These are phyloP conservation scores for Albula glossodonta DNA, from an alignment of 2,113 vertebrate genomes.

Conservation along the genomic window DNA sequence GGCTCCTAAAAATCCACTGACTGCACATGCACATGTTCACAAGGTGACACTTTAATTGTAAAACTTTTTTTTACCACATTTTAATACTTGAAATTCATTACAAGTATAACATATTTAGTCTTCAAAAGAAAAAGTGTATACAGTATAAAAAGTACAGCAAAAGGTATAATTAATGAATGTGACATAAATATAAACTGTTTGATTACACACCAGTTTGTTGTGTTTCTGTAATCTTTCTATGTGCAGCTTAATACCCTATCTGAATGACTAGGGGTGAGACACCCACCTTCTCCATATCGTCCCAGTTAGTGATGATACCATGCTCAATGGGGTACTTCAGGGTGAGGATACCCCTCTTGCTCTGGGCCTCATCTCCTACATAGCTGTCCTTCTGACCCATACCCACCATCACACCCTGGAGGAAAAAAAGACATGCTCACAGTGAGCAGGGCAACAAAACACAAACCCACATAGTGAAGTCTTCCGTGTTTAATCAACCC, in stretches of 20 bases:
- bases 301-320: constrained; percentile 99
- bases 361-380: constrained; percentile 95
- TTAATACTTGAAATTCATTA: too few species aligned
- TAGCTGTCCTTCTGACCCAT: constrained; percentile 99
- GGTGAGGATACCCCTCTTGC: constrained; percentile 95
- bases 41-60: neutral
- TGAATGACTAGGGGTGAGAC: neutral
- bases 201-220: too few species aligned
- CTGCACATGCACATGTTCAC: neutral
- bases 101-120: too few species aligned
- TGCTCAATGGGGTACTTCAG: constrained; percentile 98
- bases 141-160: too few species aligned
- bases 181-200: too few species aligned
- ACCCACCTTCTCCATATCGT: constrained; percentile 96
- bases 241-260: neutral
- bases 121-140: too few species aligned
- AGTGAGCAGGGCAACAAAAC: neutral
- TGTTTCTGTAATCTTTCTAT: too few species aligned
- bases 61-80: neutral
- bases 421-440: constrained; percentile 4
- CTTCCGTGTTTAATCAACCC: too few species aligned
- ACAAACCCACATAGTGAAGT: neutral
- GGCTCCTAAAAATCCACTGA: neutral
- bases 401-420: constrained; percentile 95
- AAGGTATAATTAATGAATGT: too few species aligned